Conservation (phyloP, 2,113 vertebrate species). For the Cranoglanis bouderius region DNA sequence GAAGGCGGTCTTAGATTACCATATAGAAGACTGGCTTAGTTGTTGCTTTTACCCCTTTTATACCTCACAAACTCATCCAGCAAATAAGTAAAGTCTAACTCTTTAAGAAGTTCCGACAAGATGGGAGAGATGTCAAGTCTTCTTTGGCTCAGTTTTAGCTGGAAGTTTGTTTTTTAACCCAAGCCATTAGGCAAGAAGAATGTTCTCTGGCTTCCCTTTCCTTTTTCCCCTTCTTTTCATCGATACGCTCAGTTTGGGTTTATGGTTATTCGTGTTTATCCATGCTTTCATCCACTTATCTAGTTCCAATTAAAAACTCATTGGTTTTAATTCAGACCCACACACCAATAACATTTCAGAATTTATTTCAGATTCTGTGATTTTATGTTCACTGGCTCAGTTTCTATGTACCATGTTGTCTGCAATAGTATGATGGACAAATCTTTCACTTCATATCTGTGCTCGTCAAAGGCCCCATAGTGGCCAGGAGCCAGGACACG, state of each 20-base stretch:
- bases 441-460: background rate
- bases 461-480: background rate
- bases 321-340: background rate
- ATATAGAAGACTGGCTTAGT: too few relatives aligned
- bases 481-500: background rate
- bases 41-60: background rate
- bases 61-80: background rate
- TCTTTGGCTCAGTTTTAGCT: background rate
- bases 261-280: background rate
- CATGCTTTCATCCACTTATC: background rate
- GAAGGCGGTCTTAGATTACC: background rate
- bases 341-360: background rate
- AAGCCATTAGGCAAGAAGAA: background rate
- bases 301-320: background rate
- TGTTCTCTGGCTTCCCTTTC: background rate
- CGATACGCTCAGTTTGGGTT: background rate
- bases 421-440: background rate
- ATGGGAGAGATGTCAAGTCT: background rate
- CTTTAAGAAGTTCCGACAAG: background rate
- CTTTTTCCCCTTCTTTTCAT: background rate
- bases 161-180: background rate
- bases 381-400: background rate
- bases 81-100: background rate
- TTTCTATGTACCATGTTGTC: background rate
- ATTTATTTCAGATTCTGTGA: background rate